Conservation (phyloP, 2,888 invertebrate species). For the Callyntrura sp. region DNA sequence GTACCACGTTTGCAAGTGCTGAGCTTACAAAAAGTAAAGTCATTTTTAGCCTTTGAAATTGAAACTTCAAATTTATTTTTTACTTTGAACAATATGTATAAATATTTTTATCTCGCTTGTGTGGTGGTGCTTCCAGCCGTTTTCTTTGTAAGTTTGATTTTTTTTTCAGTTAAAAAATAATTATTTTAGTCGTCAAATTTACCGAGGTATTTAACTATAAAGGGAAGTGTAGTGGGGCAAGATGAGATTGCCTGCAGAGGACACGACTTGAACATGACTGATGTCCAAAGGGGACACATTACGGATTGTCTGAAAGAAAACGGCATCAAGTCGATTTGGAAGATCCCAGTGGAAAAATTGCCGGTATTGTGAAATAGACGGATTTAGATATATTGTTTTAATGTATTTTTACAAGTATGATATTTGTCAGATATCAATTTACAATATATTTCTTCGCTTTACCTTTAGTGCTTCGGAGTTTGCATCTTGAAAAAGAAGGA, state of each 20-base stretch:
- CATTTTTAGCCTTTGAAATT: too few species aligned
- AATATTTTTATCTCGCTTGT: constrained; percentile 36
- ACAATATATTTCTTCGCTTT: constrained; percentile 28
- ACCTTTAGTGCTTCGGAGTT: constrained; percentile 81
- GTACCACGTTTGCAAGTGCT: too few species aligned
- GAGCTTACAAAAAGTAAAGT: too few species aligned
- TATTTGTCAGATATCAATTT: constrained; percentile 24
- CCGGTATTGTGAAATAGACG: constrained; percentile 73
- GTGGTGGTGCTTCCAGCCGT: constrained; percentile 49
- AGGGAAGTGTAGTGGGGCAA: constrained; percentile 73
- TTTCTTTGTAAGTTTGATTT: constrained; percentile 58
- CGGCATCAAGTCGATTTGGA: constrained; percentile 79
- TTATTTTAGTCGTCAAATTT: too few species aligned
- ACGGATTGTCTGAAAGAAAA: constrained; percentile 80
- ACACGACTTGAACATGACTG: constrained; percentile 78
- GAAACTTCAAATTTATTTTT: too few species aligned
- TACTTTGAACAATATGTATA: constrained; percentile 67
- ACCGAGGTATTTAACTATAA: too few species aligned
- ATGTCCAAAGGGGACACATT: constrained; percentile 79
- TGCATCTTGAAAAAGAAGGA: constrained; percentile 82
- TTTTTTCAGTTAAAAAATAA: too few species aligned
- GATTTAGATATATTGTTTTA: too few species aligned
- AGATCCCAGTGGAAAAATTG: constrained; percentile 82
- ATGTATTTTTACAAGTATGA: not conserved
- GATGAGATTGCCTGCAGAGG: constrained; percentile 82